phyloP scores from a whole-genome alignment of 2,113 vertebrate genomes.

The Sceloporus undulatus region DNA sequence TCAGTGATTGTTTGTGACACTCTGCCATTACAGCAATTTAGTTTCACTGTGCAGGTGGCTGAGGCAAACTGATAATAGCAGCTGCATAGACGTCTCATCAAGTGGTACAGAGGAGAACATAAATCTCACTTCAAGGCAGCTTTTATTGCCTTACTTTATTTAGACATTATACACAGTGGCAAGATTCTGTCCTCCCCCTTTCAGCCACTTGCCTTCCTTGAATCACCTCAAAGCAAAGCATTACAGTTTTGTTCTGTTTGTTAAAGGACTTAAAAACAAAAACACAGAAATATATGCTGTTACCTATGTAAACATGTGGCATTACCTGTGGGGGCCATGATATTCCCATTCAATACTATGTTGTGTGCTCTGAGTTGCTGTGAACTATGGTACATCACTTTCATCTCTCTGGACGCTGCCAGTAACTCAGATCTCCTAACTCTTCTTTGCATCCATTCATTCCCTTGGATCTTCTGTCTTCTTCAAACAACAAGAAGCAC shows the following conservation, averaged over 20 bases:
- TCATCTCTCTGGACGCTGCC: conserved; percentile 36
- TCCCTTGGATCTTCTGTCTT: conserved; percentile 21
- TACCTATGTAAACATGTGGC: conserved; percentile 11
- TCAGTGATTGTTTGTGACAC: conserved; percentile 25
- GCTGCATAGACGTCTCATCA: conserved; percentile 17
- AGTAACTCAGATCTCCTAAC: conserved; percentile 34
- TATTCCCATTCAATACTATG: conserved; percentile 17
- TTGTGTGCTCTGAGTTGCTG: conserved; percentile 29
- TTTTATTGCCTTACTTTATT: conserved; percentile 46
- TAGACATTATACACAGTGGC: conserved; percentile 13
- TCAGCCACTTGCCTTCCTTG: background rate
- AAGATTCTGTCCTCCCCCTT: background rate
- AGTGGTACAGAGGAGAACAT: conserved; percentile 16
- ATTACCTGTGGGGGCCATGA: conserved; percentile 3
- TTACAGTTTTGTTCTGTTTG: background rate
- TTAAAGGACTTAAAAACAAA: conserved; percentile 15
- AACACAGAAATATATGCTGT: conserved; percentile 11
- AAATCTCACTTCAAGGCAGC: conserved; percentile 26
- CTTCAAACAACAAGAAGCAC: background rate
- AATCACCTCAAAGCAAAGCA: conserved; percentile 40
- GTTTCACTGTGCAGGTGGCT: conserved; percentile 55
- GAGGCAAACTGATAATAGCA: conserved; percentile 51
- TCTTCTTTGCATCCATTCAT: conserved; percentile 24
- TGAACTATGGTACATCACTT: background rate
- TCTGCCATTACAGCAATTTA: conserved; percentile 52